A percentile compares a stretch with the other conserved stretches of the same genome.
Conservation (phyloP, 2,888 invertebrate species). For the Biston stratarius region DNA sequence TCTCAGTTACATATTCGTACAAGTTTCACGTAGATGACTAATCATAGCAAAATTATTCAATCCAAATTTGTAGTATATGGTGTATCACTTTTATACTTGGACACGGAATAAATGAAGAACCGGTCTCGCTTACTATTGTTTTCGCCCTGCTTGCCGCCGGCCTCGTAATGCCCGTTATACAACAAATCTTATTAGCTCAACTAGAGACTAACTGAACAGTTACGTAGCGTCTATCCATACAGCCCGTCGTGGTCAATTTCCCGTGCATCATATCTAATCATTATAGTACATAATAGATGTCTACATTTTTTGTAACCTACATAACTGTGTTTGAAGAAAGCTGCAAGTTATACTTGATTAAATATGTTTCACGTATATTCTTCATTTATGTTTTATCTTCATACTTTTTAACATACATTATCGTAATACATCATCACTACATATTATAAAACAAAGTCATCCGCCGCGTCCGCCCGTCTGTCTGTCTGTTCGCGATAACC, state of each 20-base stretch:
- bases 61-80: not conserved
- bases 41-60: not conserved
- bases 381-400: not conserved
- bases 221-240: constrained; percentile 61
- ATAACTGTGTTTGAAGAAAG: constrained; percentile 41
- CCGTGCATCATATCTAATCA: constrained; percentile 60
- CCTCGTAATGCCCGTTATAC: constrained; percentile 73
- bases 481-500: no score
- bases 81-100: constrained; percentile 4
- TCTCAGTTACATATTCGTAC: not conserved
- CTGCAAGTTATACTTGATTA: constrained; percentile 13
- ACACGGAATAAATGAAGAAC: constrained; percentile 56
- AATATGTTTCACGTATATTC: constrained; percentile 2
- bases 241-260: constrained; percentile 61
- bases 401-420: not conserved
- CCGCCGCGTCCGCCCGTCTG: not conserved
- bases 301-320: constrained; percentile 38
- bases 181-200: constrained; percentile 76
- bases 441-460: not conserved
- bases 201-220: constrained; percentile 60
- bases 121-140: constrained; percentile 71
- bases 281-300: constrained; percentile 46
- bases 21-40: not conserved
- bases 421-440: no score
- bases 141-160: constrained; percentile 65